Conservation (phyloP, 2,797 vertebrate genomes). For the Gymnocypris eckloni region DNA sequence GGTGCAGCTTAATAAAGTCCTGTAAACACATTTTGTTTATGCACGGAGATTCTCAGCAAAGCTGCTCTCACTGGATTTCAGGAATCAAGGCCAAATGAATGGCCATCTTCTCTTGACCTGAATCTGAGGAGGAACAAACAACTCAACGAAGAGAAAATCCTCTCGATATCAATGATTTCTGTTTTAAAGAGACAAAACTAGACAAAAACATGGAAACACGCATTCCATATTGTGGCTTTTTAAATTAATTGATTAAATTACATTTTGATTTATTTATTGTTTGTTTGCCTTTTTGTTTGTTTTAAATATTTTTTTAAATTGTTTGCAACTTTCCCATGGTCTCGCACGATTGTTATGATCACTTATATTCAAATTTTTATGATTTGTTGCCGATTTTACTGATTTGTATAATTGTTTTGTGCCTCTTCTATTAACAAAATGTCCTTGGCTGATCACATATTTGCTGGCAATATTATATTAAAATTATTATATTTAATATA, state of each 20-base stretch:
- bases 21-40: constrained; percentile 77
- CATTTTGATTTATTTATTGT: no score
- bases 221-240: no score
- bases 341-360: neutral
- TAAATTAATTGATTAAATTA: no score
- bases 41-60: constrained; percentile 65
- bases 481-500: no score
- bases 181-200: neutral
- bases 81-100: constrained; percentile 71
- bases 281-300: no score
- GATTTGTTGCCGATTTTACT: no score
- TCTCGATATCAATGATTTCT: neutral
- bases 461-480: no score
- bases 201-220: neutral
- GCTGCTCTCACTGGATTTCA: constrained; percentile 70
- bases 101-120: constrained; percentile 67
- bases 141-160: neutral
- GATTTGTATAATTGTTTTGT: no score
- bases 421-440: no score
- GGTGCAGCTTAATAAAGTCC: constrained; percentile 62
- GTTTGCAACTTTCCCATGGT: neutral
- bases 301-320: no score
- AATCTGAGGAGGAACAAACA: constrained; percentile 61
- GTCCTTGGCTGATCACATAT: no score
- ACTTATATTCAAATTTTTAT: no score